Evolutionary conservation across 2,113 vertebrate species (phyloP).

Genomic region (Chamaea fasciata): DNA sequence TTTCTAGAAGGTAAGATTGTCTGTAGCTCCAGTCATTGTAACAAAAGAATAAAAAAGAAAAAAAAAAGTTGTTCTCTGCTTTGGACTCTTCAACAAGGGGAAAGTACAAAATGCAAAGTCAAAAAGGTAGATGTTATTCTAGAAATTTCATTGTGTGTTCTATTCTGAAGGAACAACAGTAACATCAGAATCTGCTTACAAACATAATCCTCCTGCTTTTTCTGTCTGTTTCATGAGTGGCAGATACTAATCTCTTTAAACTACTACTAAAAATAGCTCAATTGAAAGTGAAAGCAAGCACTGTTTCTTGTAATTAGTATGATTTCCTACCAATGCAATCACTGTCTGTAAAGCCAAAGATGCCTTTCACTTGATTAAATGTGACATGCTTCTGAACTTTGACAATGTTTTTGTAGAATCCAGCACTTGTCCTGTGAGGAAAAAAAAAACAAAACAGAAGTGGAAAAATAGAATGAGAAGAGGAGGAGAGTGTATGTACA

Average conservation of each 20-base stretch:
- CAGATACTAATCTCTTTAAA: background rate
- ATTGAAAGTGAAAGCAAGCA: background rate
- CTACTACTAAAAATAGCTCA: background rate
- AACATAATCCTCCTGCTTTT: background rate
- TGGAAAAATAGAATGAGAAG: background rate
- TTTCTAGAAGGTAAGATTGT: background rate
- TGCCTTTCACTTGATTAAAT: slow-evolving; percentile 98
- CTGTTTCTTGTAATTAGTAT: background rate
- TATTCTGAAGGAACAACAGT: background rate
- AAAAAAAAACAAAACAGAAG: background rate
- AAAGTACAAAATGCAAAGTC: no score
- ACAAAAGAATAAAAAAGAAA: background rate
- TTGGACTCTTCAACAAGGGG: background rate
- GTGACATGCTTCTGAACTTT: slow-evolving; percentile 96
- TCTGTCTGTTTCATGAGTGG: background rate
- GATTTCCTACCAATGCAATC: slow-evolving; percentile 88
- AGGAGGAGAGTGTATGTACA: background rate
- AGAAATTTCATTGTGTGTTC: background rate
- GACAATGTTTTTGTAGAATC: slow-evolving; percentile 92
- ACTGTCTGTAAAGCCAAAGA: slow-evolving; percentile 96
- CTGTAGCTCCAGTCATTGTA: background rate
- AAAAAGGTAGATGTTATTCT: background rate
- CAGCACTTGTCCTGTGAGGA: slow-evolving; percentile 77
- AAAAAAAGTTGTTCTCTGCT: background rate
- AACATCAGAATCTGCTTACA: background rate